Base-by-base conservation (phyloP, 2,797 vertebrate genomes). In the Periparus ater region DNA sequence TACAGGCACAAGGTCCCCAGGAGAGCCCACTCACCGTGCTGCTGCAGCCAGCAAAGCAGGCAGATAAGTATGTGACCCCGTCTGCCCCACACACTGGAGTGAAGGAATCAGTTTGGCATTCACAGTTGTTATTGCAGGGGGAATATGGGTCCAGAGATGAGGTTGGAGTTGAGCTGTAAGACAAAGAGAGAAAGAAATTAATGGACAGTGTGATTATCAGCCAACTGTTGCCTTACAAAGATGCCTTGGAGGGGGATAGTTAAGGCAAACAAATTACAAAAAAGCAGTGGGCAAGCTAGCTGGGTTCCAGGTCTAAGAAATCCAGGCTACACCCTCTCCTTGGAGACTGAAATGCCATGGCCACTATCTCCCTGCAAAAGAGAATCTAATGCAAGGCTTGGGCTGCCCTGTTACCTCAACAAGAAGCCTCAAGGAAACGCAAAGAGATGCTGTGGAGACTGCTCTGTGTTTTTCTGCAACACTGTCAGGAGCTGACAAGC, bases 31-130 rank as follows among this genome's bases (percentile, higher is more conserved):
- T 95, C 95, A 98, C 98, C 93, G 97, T 91, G 85, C 96, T 98
- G 84, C 96, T 98, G 98, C 99, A 99, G 97, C 99, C 99, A 36
- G 99, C 99, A 11, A 99, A 99, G 98, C 99, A 99, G 97, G 98
- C 98, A 3, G 99, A 99, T 97, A 99, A 98, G 98, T 99, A 99
- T 42, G 99, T 99, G 97, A 99, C 72, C 8, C 98, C 98, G 0
- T 99, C 98, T 80, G 99, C 98, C 96, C 99, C 99, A 22, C 99
- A 99, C 87, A 99, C 99, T 1, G 99, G 99, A 92, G 99, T 99
- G 97, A 99, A 99, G 89, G 99, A 99, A 71, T 99, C 99, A 2
- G 98, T 99, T 97, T 98, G 98, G 98, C 99, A 99, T 98, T 98
- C 98, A 97, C 99, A 99, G 95, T 98, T 98, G 96, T 97, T 98